Conservation (phyloP, 2,888 invertebrate species). For the Thereva nobilitata region DNA sequence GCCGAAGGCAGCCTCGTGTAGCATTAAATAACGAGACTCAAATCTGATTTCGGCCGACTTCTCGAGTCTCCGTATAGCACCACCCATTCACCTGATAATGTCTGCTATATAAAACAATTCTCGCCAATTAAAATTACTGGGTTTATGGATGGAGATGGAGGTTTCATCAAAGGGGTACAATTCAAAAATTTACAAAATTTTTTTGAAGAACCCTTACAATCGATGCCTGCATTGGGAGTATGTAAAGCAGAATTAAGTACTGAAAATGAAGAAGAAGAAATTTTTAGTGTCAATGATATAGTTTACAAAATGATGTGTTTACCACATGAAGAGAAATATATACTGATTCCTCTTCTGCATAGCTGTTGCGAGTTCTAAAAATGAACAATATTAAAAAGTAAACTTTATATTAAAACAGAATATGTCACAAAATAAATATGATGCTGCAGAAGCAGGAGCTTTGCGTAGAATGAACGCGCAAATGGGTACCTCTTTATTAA, state of each 20-base stretch:
- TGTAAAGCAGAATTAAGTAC: neutral
- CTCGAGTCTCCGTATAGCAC: no score
- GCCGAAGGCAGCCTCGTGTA: no score
- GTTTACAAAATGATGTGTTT: slow-evolving; percentile 9
- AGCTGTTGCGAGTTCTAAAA: slow-evolving; percentile 6
- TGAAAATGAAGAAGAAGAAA: slow-evolving; percentile 14
- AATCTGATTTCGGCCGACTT: no score
- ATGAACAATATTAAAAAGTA: neutral
- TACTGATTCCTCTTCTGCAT: slow-evolving; percentile 18
- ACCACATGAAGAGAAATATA: slow-evolving; percentile 6
- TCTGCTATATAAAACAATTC: slow-evolving; percentile 18
- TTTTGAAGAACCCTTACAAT: slow-evolving; percentile 19
- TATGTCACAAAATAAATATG: slow-evolving; percentile 1
- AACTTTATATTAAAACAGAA: slow-evolving; percentile 4
- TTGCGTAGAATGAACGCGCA: slow-evolving; percentile 4
- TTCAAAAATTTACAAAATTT: slow-evolving; percentile 5
- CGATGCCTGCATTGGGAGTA: slow-evolving; percentile 4
- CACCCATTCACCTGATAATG: slow-evolving; percentile 21
- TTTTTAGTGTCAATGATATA: slow-evolving; percentile 5
- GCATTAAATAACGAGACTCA: no score
- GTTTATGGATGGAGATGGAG: slow-evolving; percentile 20
- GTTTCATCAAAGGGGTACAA: slow-evolving; percentile 5
- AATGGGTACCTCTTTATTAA: neutral
- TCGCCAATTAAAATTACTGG: slow-evolving; percentile 20
- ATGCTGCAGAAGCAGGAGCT: neutral